Conservation (phyloP, 30 jellyfish, hydroid and myxozoan genomes). For the Aurelia sp. region DNA sequence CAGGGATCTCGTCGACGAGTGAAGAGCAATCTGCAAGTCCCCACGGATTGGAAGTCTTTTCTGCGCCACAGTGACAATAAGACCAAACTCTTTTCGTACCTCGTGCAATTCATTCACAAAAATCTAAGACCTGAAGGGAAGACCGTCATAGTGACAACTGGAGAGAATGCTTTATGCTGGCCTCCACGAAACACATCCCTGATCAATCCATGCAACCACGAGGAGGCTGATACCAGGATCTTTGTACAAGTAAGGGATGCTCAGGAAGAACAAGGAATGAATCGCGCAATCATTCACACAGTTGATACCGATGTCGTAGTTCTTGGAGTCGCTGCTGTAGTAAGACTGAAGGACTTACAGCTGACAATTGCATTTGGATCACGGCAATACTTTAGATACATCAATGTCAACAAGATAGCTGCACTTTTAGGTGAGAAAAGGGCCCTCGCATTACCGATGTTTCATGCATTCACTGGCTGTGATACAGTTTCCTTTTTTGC, state of each 20-base stretch:
- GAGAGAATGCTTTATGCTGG: slow-evolving; percentile 53
- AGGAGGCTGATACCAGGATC: too few relatives aligned
- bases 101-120: slow-evolving; percentile 34
- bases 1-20: slow-evolving; percentile 57
- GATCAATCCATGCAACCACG: too few relatives aligned
- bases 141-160: slow-evolving; percentile 40
- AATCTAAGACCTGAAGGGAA: slow-evolving; percentile 44
- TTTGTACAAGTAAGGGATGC: too few relatives aligned
- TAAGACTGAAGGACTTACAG: slow-evolving; percentile 23
- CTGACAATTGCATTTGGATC: slow-evolving; percentile 45
- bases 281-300: too few relatives aligned
- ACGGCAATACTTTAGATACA: slow-evolving; percentile 33
- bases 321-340: too few relatives aligned
- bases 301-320: too few relatives aligned
- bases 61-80: slow-evolving; percentile 63
- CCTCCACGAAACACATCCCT: too few relatives aligned
- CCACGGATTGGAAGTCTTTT: slow-evolving; percentile 47
- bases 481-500: too few relatives aligned
- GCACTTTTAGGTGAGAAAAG: slow-evolving; percentile 33
- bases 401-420: slow-evolving; percentile 36
- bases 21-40: slow-evolving; percentile 32
- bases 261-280: too few relatives aligned
- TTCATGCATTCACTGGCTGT: too few relatives aligned
- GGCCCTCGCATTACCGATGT: slow-evolving; percentile 44
- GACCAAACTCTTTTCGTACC: slow-evolving; percentile 53